Conservation (phyloP, 2,113 vertebrate species). For the Octodon degus region DNA sequence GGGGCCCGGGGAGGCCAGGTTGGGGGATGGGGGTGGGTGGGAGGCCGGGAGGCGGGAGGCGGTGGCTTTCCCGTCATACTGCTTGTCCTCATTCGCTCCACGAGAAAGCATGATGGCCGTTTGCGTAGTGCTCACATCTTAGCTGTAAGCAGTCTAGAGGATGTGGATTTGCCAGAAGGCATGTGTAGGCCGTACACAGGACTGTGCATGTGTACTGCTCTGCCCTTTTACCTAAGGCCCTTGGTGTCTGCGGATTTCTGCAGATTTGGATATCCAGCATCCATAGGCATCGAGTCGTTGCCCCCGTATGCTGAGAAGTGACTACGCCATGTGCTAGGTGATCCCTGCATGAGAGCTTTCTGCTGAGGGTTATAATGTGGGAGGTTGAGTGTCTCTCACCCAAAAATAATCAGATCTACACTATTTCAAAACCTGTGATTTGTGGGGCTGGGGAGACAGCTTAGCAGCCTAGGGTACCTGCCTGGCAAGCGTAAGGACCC, state of each 20-base stretch:
- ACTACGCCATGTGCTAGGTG: background rate
- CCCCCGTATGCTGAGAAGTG: background rate
- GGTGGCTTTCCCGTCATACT: background rate
- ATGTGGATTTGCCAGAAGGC: background rate
- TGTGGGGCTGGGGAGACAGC: too few species aligned
- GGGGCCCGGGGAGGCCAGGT: too few species aligned
- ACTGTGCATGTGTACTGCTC: background rate
- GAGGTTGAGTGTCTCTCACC: background rate
- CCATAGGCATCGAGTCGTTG: background rate
- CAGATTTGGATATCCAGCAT: background rate
- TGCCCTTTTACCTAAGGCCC: background rate
- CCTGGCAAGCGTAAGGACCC: too few species aligned
- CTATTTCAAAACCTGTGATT: background rate
- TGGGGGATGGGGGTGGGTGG: too few species aligned
- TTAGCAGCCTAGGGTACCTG: too few species aligned
- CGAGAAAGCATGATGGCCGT: background rate
- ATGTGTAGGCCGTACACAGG: background rate
- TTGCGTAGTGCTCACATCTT: background rate
- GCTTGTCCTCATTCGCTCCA: background rate
- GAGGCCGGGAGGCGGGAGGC: too few species aligned
- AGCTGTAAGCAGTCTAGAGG: background rate
- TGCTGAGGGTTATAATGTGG: conserved; percentile 7
- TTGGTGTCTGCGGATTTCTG: background rate
- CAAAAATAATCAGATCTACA: background rate
- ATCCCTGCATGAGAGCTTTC: background rate